A percentile compares a stretch with the other conserved stretches of the same genome.
These are phyloP conservation scores for Autographa gamma DNA, from an alignment of 2,888 invertebrate genomes.

Conservation along the genomic window DNA sequence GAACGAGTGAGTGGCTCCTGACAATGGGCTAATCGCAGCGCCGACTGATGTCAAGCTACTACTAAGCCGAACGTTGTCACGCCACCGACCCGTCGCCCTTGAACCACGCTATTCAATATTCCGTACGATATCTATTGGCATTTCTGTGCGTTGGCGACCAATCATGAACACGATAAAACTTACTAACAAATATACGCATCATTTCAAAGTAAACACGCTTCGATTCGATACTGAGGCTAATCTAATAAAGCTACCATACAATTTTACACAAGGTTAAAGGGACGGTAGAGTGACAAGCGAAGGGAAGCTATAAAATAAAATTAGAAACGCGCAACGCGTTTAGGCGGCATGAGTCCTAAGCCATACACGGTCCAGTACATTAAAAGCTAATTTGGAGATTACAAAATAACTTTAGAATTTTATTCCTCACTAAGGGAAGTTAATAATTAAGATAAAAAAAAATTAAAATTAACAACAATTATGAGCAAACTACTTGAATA, in stretches of 20 bases:
- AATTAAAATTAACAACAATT: constrained; percentile 85
- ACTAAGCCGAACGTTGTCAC: constrained; percentile 58
- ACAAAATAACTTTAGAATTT: constrained; percentile 79
- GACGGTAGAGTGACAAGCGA: constrained; percentile 55
- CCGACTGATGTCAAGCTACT: constrained; percentile 56
- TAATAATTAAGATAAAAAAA: constrained; percentile 74
- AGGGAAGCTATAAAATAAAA: constrained; percentile 55
- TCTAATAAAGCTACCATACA: constrained; percentile 54
- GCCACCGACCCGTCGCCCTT: constrained; percentile 57
- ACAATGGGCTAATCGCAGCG: constrained; percentile 49
- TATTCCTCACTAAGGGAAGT: constrained; percentile 76
- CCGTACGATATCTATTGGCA: constrained; percentile 28
- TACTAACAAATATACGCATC: constrained; percentile 40
- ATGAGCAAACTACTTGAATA: constrained; percentile 87
- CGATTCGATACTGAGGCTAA: constrained; percentile 37
- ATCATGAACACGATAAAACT: constrained; percentile 35
- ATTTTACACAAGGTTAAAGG: constrained; percentile 38
- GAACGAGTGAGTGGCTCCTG: constrained; percentile 62
- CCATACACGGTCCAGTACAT: constrained; percentile 74
- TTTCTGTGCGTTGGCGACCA: constrained; percentile 23
- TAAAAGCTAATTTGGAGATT: constrained; percentile 82
- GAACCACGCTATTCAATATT: constrained; percentile 39
- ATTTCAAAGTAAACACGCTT: constrained; percentile 31
- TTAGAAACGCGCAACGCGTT: constrained; percentile 59
- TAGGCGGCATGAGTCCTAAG: constrained; percentile 72